A percentile compares a stretch with the other conserved stretches of the same genome.
These are phyloP conservation scores for Temnothorax curvispinosus DNA, from an alignment of 1,140 invertebrate genomes.

Conservation along the genomic window DNA sequence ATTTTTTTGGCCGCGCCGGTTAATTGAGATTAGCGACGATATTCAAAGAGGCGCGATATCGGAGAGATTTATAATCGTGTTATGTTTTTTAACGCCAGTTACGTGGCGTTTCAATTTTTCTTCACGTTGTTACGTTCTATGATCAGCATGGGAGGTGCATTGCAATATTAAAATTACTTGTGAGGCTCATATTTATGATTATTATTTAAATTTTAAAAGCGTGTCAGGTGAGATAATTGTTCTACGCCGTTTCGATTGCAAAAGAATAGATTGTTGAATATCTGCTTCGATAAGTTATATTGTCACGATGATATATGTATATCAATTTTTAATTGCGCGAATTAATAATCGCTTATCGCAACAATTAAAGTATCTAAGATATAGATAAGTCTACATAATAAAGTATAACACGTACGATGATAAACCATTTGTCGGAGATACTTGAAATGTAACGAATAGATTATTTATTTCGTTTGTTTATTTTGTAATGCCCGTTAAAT, in stretches of 20 bases:
- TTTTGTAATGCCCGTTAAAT: not conserved
- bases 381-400: not conserved
- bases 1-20: slow-evolving; percentile 18
- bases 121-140: not conserved
- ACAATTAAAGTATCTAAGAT: not conserved
- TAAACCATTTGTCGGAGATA: not conserved
- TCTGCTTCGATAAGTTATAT: not conserved
- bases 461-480: not conserved
- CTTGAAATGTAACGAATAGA: not conserved
- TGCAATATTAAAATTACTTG: slow-evolving; percentile 6
- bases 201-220: not conserved
- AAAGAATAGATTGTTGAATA: not conserved
- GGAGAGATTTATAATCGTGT: slow-evolving; percentile 39
- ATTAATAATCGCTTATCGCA: not conserved
- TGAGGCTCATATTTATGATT: not conserved
- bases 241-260: not conserved
- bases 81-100: slow-evolving; percentile 37
- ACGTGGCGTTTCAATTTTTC: slow-evolving; percentile 33
- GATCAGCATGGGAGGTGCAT: not conserved
- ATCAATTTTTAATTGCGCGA: not conserved
- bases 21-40: slow-evolving; percentile 56
- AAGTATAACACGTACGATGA: not conserved
- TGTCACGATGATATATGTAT: not conserved
- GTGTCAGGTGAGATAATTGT: not conserved
- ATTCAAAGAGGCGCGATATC: slow-evolving; percentile 50